phyloP scores from a whole-genome alignment of 2,797 vertebrate species.

The Remorina albescens region DNA sequence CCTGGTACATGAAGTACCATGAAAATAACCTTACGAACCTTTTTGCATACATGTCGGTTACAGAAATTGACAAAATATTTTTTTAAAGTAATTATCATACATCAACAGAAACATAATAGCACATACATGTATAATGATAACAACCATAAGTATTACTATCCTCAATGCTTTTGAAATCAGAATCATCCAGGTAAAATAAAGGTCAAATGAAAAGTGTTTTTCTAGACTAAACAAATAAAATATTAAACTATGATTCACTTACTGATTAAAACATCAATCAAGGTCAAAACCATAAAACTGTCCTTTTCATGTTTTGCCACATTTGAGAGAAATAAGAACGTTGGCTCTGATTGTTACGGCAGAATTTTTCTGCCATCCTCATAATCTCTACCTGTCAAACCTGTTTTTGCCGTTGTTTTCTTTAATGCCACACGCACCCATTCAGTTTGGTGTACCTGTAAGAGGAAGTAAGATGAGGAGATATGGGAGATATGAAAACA shows the following conservation, averaged over 20 bases:
- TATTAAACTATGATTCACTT: neutral
- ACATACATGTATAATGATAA: too few species aligned
- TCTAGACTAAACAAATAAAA: too few species aligned
- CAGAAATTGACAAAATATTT: too few species aligned
- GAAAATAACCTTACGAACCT: conserved; percentile 23
- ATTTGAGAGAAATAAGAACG: neutral
- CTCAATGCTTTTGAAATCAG: too few species aligned
- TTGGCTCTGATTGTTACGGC: neutral
- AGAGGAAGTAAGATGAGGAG: conserved; percentile 29
- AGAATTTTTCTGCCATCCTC: neutral
- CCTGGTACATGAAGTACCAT: conserved; percentile 1
- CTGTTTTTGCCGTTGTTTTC: conserved; percentile 19
- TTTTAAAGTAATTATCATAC: too few species aligned
- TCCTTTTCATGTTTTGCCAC: neutral
- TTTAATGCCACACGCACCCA: neutral
- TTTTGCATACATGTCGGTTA: too few species aligned
- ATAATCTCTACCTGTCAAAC: neutral
- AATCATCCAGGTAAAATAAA: neutral
- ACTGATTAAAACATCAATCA: neutral
- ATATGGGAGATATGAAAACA: conserved; percentile 52
- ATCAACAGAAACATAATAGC: too few species aligned
- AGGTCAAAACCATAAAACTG: neutral
- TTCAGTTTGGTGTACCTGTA: neutral
- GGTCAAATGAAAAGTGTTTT: neutral
- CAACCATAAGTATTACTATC: too few species aligned